Evolutionary conservation across 2,888 invertebrate genomes (phyloP).

Genomic region (Drosophila hamatofila): DNA sequence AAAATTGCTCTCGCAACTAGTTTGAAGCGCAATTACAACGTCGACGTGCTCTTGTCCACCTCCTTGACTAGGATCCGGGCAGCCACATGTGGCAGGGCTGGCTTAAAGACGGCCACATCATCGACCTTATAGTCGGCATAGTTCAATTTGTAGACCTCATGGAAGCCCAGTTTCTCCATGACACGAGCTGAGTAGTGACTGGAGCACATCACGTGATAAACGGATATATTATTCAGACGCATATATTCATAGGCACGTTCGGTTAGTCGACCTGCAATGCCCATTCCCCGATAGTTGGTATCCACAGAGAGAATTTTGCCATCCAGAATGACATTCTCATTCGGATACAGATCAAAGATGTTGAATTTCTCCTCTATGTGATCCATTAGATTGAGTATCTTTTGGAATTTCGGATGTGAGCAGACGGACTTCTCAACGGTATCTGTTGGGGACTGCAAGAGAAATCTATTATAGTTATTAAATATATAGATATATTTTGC

Average conservation of each 20-base stretch:
- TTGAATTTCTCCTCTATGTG: slow-evolving; percentile 86
- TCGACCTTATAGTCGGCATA: slow-evolving; percentile 89
- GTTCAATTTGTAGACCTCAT: slow-evolving; percentile 88
- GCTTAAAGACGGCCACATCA: slow-evolving; percentile 88
- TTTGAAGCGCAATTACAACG: slow-evolving; percentile 34
- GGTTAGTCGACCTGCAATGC: slow-evolving; percentile 84
- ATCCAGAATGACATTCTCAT: slow-evolving; percentile 82
- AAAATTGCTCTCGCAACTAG: slow-evolving; percentile 13
- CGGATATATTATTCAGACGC: slow-evolving; percentile 82
- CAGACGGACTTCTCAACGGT: slow-evolving; percentile 78
- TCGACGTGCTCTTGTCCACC: slow-evolving; percentile 63
- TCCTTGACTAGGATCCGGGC: slow-evolving; percentile 87
- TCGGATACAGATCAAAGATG: slow-evolving; percentile 85
- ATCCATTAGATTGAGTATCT: slow-evolving; percentile 86
- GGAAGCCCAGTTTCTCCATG: slow-evolving; percentile 90
- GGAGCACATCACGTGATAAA: slow-evolving; percentile 90
- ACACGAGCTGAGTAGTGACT: slow-evolving; percentile 92
- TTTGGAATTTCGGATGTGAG: slow-evolving; percentile 86
- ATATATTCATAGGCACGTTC: slow-evolving; percentile 83
- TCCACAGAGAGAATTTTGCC: slow-evolving; percentile 85
- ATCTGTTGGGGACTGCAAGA: slow-evolving; percentile 27
- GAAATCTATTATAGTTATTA: neutral
- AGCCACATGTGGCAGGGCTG: slow-evolving; percentile 88
- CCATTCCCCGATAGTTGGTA: slow-evolving; percentile 84
- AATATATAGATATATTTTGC: neutral